Percentiles rank a stretch among this genome's conserved stretches.
phyloP scores from a whole-genome alignment of 2,797 vertebrate genomes.

The Triplophysa bombifrons region DNA sequence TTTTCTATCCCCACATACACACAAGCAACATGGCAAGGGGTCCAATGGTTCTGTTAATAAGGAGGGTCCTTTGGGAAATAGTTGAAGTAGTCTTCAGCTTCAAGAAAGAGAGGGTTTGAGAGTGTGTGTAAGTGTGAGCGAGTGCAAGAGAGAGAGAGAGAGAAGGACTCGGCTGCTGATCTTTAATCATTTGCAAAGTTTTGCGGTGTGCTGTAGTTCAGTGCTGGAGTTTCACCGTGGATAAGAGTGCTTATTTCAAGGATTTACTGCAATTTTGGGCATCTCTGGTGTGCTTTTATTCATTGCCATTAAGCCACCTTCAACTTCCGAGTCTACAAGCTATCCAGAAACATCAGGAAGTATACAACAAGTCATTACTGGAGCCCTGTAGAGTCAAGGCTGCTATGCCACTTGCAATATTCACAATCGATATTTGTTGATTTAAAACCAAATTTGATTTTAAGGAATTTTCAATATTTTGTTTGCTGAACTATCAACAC shows the following conservation, averaged over 20 bases:
- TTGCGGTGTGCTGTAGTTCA: neutral
- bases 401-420: too few relatives aligned
- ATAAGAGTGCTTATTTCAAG: neutral
- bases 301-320: neutral
- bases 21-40: conserved; percentile 35
- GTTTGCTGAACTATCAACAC: neutral
- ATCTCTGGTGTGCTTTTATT: neutral
- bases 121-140: conserved; percentile 7
- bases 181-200: neutral
- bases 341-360: neutral
- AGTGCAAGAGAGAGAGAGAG: conserved; percentile 10
- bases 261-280: neutral
- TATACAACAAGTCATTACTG: neutral
- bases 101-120: conserved; percentile 16
- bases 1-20: conserved; percentile 6
- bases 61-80: conserved; percentile 37
- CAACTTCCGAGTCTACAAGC: neutral
- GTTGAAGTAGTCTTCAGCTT: conserved; percentile 34
- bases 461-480: neutral
- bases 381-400: neutral
- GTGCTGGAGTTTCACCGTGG: neutral
- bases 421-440: too few relatives aligned
- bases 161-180: neutral
- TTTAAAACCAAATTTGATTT: too few relatives aligned
- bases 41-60: conserved; percentile 40